Evolutionary conservation across 1,140 invertebrate species (phyloP).

Genomic region (Himalopsyche phryganea): DNA sequence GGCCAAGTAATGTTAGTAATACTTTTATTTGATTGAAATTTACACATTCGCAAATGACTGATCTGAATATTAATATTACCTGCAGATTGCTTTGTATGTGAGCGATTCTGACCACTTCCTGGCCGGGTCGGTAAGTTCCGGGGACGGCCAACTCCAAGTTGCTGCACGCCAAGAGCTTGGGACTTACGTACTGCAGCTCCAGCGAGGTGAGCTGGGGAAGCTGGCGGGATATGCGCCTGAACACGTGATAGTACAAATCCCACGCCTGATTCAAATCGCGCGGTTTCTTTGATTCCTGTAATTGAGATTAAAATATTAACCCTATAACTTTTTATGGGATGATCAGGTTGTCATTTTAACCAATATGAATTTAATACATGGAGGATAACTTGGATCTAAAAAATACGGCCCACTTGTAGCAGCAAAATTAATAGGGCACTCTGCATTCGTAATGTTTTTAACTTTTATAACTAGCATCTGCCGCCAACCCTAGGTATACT

Average conservation of each 20-base stretch:
- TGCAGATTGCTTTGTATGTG: slow-evolving; percentile 79
- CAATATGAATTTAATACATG: no score
- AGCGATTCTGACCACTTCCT: slow-evolving; percentile 81
- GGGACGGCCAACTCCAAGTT: slow-evolving; percentile 94
- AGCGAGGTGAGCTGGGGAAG: slow-evolving; percentile 84
- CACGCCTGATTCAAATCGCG: slow-evolving; percentile 95
- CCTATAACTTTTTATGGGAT: no score
- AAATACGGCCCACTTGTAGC: no score
- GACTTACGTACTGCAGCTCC: slow-evolving; percentile 94
- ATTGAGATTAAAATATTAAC: slow-evolving; percentile 3
- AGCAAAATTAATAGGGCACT: no score
- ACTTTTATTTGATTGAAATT: no score
- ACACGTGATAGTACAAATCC: slow-evolving; percentile 99
- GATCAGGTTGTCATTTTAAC: no score
- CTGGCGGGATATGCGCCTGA: slow-evolving; percentile 90
- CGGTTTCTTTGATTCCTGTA: slow-evolving; percentile 69
- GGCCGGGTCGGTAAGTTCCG: slow-evolving; percentile 90
- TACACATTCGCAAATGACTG: no score
- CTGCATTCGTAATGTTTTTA: no score
- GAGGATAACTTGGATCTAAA: no score
- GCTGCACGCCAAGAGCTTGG: slow-evolving; percentile 81
- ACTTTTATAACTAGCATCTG: no score
- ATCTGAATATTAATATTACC: slow-evolving; percentile 57
- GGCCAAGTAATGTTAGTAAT: no score
- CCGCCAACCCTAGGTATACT: no score